Conservation (phyloP, 1,140 invertebrate genomes). For the Drosophila oshimai region DNA sequence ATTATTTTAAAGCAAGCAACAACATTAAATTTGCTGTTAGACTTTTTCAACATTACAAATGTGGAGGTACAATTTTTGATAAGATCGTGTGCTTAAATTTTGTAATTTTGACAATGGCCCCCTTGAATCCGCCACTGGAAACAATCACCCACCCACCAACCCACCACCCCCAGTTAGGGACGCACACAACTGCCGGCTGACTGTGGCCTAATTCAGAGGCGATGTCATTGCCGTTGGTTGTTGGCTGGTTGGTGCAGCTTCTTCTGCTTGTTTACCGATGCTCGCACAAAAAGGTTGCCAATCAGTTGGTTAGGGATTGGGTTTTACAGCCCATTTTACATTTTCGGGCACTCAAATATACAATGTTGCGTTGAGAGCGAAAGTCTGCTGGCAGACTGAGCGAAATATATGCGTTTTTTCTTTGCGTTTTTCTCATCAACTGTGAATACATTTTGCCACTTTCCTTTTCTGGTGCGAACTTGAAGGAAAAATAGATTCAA, state of each 20-base stretch:
- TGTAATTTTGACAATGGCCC: no score
- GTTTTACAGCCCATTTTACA: constrained; percentile 43
- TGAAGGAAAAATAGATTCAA: constrained; percentile 17
- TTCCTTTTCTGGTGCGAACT: constrained; percentile 8
- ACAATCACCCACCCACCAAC: no score
- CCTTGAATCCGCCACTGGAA: not conserved
- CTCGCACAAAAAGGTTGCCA: constrained; percentile 21
- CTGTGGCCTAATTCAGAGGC: constrained; percentile 60
- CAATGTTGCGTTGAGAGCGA: constrained; percentile 13
- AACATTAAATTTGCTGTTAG: no score
- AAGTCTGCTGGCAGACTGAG: constrained; percentile 6
- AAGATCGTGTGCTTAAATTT: not conserved
- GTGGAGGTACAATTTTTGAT: not conserved
- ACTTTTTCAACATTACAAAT: not conserved
- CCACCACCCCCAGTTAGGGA: not conserved
- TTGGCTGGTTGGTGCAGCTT: constrained; percentile 21
- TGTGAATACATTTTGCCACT: constrained; percentile 20
- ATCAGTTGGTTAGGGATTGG: constrained; percentile 35
- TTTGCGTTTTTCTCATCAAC: constrained; percentile 5
- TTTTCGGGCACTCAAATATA: constrained; percentile 31
- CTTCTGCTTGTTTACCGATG: constrained; percentile 22
- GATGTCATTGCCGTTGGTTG: constrained; percentile 30
- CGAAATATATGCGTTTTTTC: constrained; percentile 18
- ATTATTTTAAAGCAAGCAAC: no score
- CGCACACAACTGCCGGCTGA: constrained; percentile 43